Conservation (phyloP, 2,113 vertebrate genomes). For the Mola mola region DNA sequence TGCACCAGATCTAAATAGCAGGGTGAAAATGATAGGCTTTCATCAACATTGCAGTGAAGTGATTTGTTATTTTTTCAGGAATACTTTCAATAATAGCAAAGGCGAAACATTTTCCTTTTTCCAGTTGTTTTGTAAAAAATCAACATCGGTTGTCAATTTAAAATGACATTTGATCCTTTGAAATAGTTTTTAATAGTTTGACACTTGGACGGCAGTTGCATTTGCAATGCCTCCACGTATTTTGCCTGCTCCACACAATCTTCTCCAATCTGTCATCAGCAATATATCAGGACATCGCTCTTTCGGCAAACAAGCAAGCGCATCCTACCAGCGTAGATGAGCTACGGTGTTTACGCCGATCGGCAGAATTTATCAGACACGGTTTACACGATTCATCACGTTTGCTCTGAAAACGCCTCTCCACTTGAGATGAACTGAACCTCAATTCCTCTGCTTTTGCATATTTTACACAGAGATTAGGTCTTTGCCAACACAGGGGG, state of each 20-base stretch:
- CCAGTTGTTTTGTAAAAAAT: no score
- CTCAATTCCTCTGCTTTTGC: conserved; percentile 35
- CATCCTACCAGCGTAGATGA: conserved; percentile 52
- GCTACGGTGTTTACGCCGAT: conserved; percentile 44
- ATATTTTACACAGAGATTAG: conserved; percentile 43
- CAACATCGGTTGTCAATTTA: no score
- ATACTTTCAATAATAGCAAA: no score
- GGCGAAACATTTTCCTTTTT: no score
- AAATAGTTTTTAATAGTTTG: not conserved
- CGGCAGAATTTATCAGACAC: conserved; percentile 44
- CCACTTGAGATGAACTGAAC: conserved; percentile 54
- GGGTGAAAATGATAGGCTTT: no score
- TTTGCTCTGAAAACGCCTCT: conserved; percentile 39
- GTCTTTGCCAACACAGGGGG: conserved; percentile 33
- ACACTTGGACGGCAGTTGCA: conserved; percentile 14
- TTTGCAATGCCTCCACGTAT: conserved; percentile 2
- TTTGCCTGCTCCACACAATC: not conserved
- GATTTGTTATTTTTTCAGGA: no score
- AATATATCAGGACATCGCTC: conserved; percentile 28
- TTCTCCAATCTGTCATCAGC: not conserved
- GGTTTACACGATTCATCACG: conserved; percentile 36
- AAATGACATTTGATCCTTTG: no score
- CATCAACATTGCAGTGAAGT: no score
- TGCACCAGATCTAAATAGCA: not conserved
- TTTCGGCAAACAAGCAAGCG: conserved; percentile 41